phyloP scores from a whole-genome alignment of 2,888 invertebrate species.

The Protophormia terraenovae region DNA sequence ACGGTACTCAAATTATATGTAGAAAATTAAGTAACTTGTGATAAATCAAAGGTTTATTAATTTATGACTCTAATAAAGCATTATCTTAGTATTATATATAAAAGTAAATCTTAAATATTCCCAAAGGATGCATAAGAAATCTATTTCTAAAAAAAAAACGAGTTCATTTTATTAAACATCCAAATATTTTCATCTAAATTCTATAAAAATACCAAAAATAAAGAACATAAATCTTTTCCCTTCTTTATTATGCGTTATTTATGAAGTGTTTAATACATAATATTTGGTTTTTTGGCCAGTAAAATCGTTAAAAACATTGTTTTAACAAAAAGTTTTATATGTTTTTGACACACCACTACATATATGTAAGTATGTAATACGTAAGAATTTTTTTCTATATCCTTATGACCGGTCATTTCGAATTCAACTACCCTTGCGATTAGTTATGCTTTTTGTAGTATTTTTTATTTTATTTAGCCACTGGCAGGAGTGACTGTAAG shows the following conservation, averaged over 20 bases:
- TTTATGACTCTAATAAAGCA: constrained; percentile 35
- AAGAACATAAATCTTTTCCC: constrained; percentile 68
- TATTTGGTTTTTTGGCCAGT: constrained; percentile 4
- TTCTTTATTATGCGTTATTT: constrained; percentile 73
- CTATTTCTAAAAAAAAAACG: neutral
- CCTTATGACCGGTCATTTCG: constrained; percentile 58
- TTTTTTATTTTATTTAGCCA: constrained; percentile 28
- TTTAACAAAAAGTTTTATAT: constrained; percentile 45
- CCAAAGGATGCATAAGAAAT: constrained; percentile 44
- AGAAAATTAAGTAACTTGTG: neutral
- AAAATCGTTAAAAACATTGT: constrained; percentile 33
- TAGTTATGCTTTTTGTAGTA: constrained; percentile 58
- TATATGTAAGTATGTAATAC: too few species aligned
- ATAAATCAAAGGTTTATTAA: constrained; percentile 57
- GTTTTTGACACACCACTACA: constrained; percentile 54
- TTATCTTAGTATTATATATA: neutral
- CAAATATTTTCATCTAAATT: constrained; percentile 40
- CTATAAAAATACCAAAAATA: constrained; percentile 72
- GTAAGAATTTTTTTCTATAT: too few species aligned
- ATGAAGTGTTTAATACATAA: constrained; percentile 77
- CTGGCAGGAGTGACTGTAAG: constrained; percentile 37
- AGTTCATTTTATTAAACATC: neutral
- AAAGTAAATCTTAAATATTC: constrained; percentile 33
- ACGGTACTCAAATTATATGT: too few species aligned
- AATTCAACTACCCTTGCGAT: constrained; percentile 65